phyloP scores from a whole-genome alignment of 2,113 vertebrate species.

The Malurus melanocephalus region DNA sequence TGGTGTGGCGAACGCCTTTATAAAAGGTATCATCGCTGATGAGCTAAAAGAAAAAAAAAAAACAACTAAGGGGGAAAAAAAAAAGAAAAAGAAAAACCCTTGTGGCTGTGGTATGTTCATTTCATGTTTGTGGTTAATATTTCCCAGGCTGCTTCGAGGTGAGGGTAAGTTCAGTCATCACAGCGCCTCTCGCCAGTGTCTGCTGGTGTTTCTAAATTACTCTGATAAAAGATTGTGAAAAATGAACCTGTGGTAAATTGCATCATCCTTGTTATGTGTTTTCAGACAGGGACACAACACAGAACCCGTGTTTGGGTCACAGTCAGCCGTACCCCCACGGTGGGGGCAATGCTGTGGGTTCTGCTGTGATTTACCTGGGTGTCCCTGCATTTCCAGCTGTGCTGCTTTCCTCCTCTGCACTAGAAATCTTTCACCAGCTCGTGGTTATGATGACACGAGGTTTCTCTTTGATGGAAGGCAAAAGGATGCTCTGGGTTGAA shows the following conservation, averaged over 20 bases:
- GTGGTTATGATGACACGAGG: not conserved
- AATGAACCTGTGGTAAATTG: not conserved
- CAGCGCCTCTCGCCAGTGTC: accelerated
- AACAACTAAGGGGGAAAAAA: not conserved
- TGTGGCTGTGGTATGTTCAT: constrained; percentile 8
- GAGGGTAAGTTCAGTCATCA: not conserved
- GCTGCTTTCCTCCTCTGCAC: not conserved
- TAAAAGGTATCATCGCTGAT: not conserved
- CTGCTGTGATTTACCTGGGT: not conserved
- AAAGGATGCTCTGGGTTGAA: not conserved
- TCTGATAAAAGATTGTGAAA: not conserved
- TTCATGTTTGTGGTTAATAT: constrained; percentile 12
- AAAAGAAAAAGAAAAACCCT: accelerated
- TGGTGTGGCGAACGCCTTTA: not conserved
- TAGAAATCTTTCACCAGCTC: not conserved
- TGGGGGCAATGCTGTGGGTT: accelerated
- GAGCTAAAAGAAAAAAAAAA: not conserved
- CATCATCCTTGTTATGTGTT: not conserved
- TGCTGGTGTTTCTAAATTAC: constrained; percentile 2
- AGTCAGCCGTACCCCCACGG: accelerated
- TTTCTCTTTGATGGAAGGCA: not conserved
- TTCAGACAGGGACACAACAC: not conserved
- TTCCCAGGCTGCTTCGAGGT: constrained; percentile 38
- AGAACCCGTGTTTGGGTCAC: accelerated
- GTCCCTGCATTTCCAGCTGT: accelerated